These are phyloP conservation scores for Micrasema minimum DNA, from an alignment of 1,140 invertebrate genomes.

Conservation along the genomic window DNA sequence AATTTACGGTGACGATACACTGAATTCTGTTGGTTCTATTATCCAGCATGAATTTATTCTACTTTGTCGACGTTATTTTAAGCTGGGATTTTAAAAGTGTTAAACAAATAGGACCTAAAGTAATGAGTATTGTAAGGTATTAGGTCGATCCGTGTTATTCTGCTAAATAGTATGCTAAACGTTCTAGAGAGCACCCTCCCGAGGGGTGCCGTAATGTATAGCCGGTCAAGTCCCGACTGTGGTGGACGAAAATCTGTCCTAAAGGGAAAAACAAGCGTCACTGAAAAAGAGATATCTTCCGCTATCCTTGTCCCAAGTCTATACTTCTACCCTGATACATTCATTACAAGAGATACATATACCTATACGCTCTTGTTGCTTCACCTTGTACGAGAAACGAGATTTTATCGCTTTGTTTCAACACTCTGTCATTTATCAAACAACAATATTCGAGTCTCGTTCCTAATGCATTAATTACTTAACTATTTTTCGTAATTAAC, in stretches of 20 bases:
- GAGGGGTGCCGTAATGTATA: constrained; percentile 21
- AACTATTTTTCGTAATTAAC: constrained; percentile 15
- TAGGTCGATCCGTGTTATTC: constrained; percentile 28
- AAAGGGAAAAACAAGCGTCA: constrained; percentile 14
- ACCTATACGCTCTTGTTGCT: neutral
- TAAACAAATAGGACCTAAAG: too few species aligned
- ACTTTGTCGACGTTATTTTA: too few species aligned
- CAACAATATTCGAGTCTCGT: neutral
- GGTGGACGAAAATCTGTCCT: constrained; percentile 24
- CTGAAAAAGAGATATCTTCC: constrained; percentile 20
- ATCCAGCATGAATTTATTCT: too few species aligned
- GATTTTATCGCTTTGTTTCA: constrained; percentile 25
- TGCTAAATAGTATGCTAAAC: constrained; percentile 35
- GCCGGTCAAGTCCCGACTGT: constrained; percentile 25
- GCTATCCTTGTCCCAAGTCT: constrained; percentile 1
- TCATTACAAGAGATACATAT: neutral
- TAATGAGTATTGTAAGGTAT: constrained; percentile 5
- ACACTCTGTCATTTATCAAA: constrained; percentile 14
- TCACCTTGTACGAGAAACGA: neutral
- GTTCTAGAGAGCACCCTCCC: constrained; percentile 23
- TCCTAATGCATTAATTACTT: neutral
- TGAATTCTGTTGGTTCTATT: too few species aligned
- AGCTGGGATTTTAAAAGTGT: too few species aligned
- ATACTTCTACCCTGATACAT: neutral
- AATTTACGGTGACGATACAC: too few species aligned